These are phyloP conservation scores for Ptychochromis oligacanthus DNA, from an alignment of 2,113 vertebrate species.

Conservation along the genomic window DNA sequence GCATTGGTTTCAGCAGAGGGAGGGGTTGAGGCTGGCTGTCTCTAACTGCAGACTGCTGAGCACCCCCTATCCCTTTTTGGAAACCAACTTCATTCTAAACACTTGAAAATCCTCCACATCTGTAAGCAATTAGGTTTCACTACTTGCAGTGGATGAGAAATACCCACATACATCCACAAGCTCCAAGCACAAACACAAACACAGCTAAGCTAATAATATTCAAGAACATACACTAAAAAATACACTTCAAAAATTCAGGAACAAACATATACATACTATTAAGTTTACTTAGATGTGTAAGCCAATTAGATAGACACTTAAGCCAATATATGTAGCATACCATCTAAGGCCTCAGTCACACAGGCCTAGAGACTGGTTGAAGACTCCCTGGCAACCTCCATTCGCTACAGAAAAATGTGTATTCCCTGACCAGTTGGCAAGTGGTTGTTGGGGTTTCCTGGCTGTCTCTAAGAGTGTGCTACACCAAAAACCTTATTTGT, in stretches of 20 bases:
- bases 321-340: not conserved
- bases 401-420: not conserved
- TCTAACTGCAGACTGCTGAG: conserved; percentile 55
- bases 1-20: conserved; percentile 69
- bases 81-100: conserved; percentile 78
- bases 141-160: conserved; percentile 68
- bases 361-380: not conserved
- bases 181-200: conserved; percentile 22
- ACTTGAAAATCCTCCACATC: conserved; percentile 81
- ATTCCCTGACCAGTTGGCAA: not conserved
- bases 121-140: conserved; percentile 81
- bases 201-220: conserved; percentile 3
- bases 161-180: conserved; percentile 47
- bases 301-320: not conserved
- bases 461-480: not conserved
- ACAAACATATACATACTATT: not conserved
- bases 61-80: conserved; percentile 49
- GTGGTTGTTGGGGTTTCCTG: not conserved
- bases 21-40: conserved; percentile 53
- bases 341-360: not conserved
- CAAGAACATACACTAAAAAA: not conserved
- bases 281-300: not conserved
- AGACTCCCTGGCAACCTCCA: not conserved
- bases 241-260: not conserved
- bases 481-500: not conserved